These are phyloP conservation scores for Psittacula echo DNA, from an alignment of 2,797 vertebrate genomes.

Conservation along the genomic window DNA sequence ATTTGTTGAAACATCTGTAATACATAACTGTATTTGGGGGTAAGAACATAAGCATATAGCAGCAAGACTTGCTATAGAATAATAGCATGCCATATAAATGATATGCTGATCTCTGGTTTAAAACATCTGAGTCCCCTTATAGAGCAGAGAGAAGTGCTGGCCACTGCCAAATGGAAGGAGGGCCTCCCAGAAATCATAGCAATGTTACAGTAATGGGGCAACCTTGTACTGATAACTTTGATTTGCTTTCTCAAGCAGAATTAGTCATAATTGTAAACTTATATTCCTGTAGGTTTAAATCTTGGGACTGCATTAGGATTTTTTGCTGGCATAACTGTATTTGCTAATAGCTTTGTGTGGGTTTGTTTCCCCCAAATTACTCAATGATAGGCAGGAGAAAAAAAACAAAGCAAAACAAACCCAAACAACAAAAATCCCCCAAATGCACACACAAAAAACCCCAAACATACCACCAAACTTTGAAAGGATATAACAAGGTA, in stretches of 20 bases:
- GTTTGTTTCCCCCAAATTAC: background rate
- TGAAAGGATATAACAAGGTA: background rate
- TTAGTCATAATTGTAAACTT: background rate
- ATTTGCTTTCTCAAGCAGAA: background rate
- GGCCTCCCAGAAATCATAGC: background rate
- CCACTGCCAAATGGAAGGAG: background rate
- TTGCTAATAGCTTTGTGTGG: background rate
- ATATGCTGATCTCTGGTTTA: background rate
- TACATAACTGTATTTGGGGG: background rate
- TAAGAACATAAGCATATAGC: background rate
- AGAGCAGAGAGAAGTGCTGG: background rate
- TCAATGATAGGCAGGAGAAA: background rate
- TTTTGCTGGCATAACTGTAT: background rate
- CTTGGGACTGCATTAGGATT: background rate
- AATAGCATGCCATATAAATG: background rate
- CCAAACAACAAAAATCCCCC: background rate
- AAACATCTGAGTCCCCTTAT: background rate
- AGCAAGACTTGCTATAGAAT: background rate
- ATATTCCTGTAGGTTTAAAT: background rate
- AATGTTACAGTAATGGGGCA: background rate
- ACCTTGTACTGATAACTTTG: background rate
- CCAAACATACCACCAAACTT: background rate
- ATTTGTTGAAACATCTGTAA: background rate
- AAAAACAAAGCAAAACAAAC: background rate
- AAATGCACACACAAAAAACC: background rate